phyloP scores from a whole-genome alignment of 2,113 vertebrate species.

The Pogonocichla stellata region DNA sequence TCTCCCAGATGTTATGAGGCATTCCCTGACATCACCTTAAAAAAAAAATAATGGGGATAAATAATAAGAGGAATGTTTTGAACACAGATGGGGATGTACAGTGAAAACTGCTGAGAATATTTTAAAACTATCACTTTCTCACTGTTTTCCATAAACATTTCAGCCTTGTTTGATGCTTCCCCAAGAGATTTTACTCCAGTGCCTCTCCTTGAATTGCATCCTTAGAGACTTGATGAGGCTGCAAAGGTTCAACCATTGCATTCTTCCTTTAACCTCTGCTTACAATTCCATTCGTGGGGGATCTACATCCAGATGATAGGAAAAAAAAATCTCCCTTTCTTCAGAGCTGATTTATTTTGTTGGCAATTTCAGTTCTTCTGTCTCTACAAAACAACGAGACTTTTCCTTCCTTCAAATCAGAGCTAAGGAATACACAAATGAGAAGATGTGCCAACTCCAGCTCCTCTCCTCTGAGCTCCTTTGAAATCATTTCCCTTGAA shows the following conservation, averaged over 20 bases:
- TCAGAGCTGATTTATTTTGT: not conserved
- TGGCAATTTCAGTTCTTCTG: not conserved
- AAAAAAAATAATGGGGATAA: not conserved
- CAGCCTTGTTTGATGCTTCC: not conserved
- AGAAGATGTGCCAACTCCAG: not conserved
- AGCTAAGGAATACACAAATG: conserved; percentile 27
- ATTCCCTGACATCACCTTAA: not conserved
- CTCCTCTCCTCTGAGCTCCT: conserved; percentile 26
- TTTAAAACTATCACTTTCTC: not conserved
- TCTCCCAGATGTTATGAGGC: not conserved
- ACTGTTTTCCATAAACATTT: not conserved
- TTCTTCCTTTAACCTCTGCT: not conserved
- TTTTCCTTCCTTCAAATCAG: not conserved
- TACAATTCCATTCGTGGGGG: not conserved
- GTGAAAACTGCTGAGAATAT: not conserved
- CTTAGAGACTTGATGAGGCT: not conserved
- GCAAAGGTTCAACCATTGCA: not conserved
- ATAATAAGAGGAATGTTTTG: not conserved
- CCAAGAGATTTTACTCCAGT: not conserved
- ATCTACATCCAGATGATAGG: not conserved
- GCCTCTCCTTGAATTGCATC: not conserved
- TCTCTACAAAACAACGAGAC: not conserved
- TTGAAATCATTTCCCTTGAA: conserved; percentile 66
- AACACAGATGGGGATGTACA: not conserved
- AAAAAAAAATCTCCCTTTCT: not conserved